Evolutionary conservation across 1,140 invertebrate species (phyloP).

Genomic region (Brachionus asplanchnoidis): DNA sequence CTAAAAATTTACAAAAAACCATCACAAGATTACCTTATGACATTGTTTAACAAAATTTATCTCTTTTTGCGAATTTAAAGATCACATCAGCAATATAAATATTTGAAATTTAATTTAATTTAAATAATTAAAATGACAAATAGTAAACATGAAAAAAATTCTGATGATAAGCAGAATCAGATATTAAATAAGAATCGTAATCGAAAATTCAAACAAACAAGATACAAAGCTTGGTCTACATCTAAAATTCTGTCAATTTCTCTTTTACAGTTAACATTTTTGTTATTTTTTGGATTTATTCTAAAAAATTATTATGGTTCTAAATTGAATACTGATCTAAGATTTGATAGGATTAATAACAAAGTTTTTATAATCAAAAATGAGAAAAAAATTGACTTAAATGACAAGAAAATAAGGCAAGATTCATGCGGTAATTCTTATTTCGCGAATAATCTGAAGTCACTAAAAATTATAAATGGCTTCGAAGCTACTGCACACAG

Average conservation of each 20-base stretch:
- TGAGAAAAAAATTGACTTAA: background rate
- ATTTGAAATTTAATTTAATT: background rate
- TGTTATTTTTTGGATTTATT: background rate
- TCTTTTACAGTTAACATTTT: background rate
- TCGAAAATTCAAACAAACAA: background rate
- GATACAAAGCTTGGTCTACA: background rate
- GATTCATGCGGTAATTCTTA: background rate
- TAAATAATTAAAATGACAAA: background rate
- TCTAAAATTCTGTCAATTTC: background rate
- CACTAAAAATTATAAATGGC: background rate
- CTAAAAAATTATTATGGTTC: background rate
- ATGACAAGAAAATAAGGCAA: background rate
- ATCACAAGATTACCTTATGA: background rate
- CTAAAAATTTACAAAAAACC: background rate
- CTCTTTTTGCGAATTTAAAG: background rate
- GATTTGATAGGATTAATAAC: background rate
- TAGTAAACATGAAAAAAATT: background rate
- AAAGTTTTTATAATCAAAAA: background rate
- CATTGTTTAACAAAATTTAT: background rate
- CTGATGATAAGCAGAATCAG: background rate
- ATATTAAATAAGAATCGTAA: background rate
- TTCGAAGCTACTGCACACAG: conserved; percentile 17
- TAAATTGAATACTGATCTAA: background rate
- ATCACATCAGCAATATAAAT: background rate
- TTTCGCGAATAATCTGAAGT: background rate